These are phyloP conservation scores for Dasyurus viverrinus DNA, from an alignment of 2,113 vertebrate species.

Conservation along the genomic window DNA sequence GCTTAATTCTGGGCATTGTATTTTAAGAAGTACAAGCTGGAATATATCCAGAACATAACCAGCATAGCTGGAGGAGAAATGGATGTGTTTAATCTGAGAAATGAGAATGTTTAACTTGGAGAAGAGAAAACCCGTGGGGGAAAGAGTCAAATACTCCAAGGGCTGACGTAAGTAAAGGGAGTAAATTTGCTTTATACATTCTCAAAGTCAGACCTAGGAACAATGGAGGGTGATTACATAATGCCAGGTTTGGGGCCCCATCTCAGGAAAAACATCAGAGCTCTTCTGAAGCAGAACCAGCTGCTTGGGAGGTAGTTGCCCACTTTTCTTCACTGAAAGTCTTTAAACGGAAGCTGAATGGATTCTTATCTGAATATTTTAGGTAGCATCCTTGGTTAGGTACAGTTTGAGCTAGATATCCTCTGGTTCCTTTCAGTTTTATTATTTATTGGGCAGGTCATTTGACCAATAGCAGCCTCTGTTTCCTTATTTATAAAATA, in stretches of 20 bases:
- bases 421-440: not conserved
- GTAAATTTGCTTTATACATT: not conserved
- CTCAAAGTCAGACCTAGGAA: not conserved
- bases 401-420: not conserved
- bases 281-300: not conserved
- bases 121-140: not conserved
- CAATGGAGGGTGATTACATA: not conserved
- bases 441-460: not conserved
- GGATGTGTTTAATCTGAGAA: not conserved
- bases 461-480: conserved; percentile 1
- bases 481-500: not conserved
- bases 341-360: not conserved
- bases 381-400: not conserved
- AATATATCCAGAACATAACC: not conserved
- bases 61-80: not conserved
- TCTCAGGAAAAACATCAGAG: not conserved
- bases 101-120: not conserved
- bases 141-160: not conserved
- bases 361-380: not conserved
- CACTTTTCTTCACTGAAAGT: not conserved
- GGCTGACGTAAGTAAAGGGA: not conserved
- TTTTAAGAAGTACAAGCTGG: not conserved
- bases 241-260: not conserved
- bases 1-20: not conserved
- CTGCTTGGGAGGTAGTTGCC: not conserved